These are phyloP conservation scores for Asobara japonica DNA, from an alignment of 1,140 invertebrate species.

Conservation along the genomic window DNA sequence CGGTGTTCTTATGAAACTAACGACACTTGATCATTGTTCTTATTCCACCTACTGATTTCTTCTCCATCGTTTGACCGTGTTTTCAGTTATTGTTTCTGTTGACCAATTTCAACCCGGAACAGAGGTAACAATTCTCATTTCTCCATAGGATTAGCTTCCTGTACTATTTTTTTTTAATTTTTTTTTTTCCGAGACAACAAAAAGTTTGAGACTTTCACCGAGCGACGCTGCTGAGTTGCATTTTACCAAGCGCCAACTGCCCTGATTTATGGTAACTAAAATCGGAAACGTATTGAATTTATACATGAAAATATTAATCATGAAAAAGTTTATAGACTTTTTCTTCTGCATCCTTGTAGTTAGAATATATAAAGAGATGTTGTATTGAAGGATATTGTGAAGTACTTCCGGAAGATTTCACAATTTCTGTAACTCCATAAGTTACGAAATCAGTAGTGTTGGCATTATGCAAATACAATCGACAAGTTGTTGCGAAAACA, in stretches of 20 bases:
- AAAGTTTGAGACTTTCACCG: conserved; percentile 3
- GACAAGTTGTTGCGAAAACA: neutral
- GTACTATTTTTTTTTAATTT: neutral
- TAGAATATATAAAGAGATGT: neutral
- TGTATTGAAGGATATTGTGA: conserved; percentile 14
- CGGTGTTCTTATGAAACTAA: conserved; percentile 4
- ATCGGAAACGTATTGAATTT: too few relatives aligned
- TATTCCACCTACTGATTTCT: neutral
- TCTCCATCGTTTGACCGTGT: neutral
- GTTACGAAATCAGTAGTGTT: conserved; percentile 11
- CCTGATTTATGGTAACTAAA: conserved; percentile 3
- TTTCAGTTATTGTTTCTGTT: neutral
- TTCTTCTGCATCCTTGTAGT: neutral
- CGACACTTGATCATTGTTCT: conserved; percentile 11
- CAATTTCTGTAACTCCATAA: neutral
- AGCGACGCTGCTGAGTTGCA: neutral
- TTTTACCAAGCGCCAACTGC: neutral
- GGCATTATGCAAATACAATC: conserved; percentile 9
- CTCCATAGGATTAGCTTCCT: neutral
- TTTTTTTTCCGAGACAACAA: neutral
- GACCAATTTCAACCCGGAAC: neutral
- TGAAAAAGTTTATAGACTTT: too few relatives aligned
- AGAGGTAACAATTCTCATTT: conserved; percentile 11
- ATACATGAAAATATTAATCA: neutral
- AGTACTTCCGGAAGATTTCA: conserved; percentile 18